Conservation (phyloP, 1,140 invertebrate species). For the Pseudachorutes palmiensis region DNA sequence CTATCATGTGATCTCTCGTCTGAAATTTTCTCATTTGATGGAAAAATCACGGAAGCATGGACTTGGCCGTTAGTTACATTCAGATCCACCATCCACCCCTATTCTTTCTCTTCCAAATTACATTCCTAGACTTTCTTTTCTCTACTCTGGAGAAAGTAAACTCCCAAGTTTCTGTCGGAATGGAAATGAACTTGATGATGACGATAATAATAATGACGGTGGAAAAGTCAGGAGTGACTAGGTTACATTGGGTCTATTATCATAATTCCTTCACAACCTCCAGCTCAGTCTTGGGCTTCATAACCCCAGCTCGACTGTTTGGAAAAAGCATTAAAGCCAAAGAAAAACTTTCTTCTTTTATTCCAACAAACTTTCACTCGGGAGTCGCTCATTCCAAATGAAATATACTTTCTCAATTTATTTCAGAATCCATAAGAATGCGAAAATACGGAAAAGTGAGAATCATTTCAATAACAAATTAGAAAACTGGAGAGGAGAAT, state of each 20-base stretch:
- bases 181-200: constrained; percentile 8
- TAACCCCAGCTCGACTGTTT: constrained; percentile 19
- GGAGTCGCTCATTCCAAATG: too few species aligned
- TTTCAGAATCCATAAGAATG: too few species aligned
- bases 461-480: background rate
- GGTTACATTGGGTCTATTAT: too few species aligned
- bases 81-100: background rate
- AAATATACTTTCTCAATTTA: too few species aligned
- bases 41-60: constrained; percentile 12
- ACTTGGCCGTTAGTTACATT: too few species aligned
- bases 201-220: constrained; percentile 14
- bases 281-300: background rate
- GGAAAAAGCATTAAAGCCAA: constrained; percentile 24
- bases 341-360: constrained; percentile 25
- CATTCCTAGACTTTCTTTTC: too few species aligned
- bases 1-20: background rate
- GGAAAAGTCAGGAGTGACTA: background rate
- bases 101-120: background rate
- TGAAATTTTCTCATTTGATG: constrained; percentile 16
- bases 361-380: background rate
- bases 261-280: too few species aligned
- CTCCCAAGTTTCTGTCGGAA: background rate
- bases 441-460: background rate
- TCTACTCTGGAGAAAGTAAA: background rate
- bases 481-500: too few species aligned